phyloP scores from a whole-genome alignment of 2,797 vertebrate genomes.

The Phaenicophaeus curvirostris region DNA sequence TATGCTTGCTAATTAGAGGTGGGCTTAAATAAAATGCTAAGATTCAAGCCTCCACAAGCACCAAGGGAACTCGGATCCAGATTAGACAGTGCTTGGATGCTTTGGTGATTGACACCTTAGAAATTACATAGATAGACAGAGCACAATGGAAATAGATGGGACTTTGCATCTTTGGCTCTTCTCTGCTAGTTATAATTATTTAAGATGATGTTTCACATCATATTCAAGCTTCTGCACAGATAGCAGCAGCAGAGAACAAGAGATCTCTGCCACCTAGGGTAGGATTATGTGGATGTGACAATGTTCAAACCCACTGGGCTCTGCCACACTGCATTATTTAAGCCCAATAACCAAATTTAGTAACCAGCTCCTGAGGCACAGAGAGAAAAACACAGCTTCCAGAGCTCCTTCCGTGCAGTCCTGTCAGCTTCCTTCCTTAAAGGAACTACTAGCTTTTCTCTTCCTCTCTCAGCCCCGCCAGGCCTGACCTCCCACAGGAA shows the following conservation, averaged over 20 bases:
- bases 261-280: conserved; percentile 63
- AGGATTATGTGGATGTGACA: conserved; percentile 64
- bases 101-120: conserved; percentile 59
- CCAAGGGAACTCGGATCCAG: neutral
- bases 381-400: conserved; percentile 56
- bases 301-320: conserved; percentile 69
- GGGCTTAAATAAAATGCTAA: neutral
- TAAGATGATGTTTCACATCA: conserved; percentile 66
- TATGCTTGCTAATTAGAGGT: neutral
- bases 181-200: conserved; percentile 68
- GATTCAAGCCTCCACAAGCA: neutral
- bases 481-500: neutral
- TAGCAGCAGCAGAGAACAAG: conserved; percentile 37
- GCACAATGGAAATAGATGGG: conserved; percentile 51
- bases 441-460: conserved; percentile 7
- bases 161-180: conserved; percentile 65
- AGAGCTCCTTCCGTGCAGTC: conserved; percentile 49
- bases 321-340: conserved; percentile 74
- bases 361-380: conserved; percentile 52
- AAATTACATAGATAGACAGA: conserved; percentile 58
- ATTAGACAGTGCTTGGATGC: conserved; percentile 49
- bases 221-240: conserved; percentile 55
- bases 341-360: conserved; percentile 72
- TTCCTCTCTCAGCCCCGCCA: neutral
- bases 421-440: conserved; percentile 1